A percentile compares a stretch with the other conserved stretches of the same genome.
Evolutionary conservation across 2,113 vertebrate species (phyloP).

Genomic region (Phainopepla nitens): DNA sequence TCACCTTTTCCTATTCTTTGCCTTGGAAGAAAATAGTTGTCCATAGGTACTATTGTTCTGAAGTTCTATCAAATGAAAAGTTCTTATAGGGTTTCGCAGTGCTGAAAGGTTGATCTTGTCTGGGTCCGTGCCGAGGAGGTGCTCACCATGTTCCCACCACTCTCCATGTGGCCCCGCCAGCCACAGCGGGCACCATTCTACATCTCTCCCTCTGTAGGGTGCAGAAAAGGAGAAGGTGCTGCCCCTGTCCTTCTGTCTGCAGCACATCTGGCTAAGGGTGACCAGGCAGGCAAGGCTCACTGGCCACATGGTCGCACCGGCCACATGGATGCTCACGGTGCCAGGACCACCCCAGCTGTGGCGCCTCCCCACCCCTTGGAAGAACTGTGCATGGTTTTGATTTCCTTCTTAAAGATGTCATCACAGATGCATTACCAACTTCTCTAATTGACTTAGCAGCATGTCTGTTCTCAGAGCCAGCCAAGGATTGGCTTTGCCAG

Average conservation of each 20-base stretch:
- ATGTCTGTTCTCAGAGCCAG: background rate
- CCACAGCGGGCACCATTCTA: background rate
- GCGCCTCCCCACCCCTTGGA: fast-evolving
- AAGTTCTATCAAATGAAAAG: background rate
- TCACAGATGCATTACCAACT: background rate
- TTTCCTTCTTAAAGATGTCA: background rate
- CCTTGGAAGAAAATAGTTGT: background rate
- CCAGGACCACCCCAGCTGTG: fast-evolving
- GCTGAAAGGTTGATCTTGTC: background rate
- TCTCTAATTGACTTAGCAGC: background rate
- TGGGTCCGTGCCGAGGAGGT: fast-evolving
- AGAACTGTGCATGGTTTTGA: fast-evolving
- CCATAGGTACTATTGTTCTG: background rate
- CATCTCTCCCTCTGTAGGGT: background rate
- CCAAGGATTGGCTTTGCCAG: background rate
- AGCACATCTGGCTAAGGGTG: background rate
- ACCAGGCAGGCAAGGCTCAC: background rate
- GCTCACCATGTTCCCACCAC: fast-evolving
- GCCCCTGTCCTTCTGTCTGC: background rate
- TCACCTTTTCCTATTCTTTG: background rate
- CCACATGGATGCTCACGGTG: fast-evolving
- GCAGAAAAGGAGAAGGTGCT: background rate
- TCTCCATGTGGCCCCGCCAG: background rate
- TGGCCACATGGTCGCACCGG: fast-evolving
- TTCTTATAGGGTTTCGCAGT: fast-evolving